Evolutionary conservation across 2,113 vertebrate genomes (phyloP).

Genomic region (Nettapus auritus): DNA sequence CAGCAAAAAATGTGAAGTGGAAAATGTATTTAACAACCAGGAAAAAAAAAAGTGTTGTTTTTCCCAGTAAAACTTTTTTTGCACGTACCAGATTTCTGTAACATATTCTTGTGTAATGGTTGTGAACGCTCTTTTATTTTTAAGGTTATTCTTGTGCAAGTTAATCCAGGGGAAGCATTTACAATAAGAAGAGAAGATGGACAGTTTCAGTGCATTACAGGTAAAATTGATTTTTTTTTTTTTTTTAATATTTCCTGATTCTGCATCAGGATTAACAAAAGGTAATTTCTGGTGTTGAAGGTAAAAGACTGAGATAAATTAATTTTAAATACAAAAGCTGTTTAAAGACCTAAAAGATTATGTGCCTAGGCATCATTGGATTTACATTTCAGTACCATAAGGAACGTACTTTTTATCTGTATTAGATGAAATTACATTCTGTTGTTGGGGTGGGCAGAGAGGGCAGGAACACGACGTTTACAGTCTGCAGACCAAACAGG

Average conservation of each 20-base stretch:
- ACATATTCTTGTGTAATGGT: constrained; percentile 25
- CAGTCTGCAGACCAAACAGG: neutral
- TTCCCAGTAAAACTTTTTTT: neutral
- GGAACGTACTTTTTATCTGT: neutral
- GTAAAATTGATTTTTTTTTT: constrained; percentile 77
- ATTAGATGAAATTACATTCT: neutral
- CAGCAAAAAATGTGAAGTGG: neutral
- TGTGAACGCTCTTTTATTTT: constrained; percentile 68
- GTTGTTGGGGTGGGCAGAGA: neutral
- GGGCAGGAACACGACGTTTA: neutral
- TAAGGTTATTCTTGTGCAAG: constrained; percentile 99
- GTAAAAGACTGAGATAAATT: neutral
- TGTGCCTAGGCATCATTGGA: neutral
- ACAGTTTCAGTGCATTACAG: constrained; percentile 98
- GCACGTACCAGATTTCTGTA: neutral
- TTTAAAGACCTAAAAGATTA: neutral
- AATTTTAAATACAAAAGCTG: neutral
- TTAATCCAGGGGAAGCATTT: constrained; percentile 99
- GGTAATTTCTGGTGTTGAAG: neutral
- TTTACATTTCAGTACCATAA: neutral
- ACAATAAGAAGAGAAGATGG: constrained; percentile 99
- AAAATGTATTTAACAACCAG: neutral
- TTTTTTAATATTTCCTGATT: neutral
- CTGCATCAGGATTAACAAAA: neutral
- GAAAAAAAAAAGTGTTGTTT: neutral